Conservation (phyloP, 1,140 invertebrate species). For the Paraescarpia echinospica region DNA sequence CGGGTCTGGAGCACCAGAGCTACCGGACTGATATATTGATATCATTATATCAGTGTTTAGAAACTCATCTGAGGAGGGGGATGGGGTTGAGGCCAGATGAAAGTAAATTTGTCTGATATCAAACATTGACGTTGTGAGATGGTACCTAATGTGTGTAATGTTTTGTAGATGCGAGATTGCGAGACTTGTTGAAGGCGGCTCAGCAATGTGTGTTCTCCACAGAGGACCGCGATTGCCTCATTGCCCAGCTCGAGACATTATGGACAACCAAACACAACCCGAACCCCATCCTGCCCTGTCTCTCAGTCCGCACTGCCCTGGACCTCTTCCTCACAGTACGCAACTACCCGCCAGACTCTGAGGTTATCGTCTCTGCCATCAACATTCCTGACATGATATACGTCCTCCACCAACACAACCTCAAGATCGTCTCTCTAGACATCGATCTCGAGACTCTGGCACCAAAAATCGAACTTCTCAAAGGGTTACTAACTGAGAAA, state of each 20-base stretch:
- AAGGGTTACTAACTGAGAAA: constrained; percentile 46
- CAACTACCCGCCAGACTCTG: constrained; percentile 52
- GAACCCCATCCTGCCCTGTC: constrained; percentile 48
- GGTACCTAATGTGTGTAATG: not conserved
- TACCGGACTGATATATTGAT: too few species aligned
- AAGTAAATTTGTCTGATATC: too few species aligned
- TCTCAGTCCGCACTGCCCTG: constrained; percentile 54
- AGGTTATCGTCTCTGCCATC: constrained; percentile 58
- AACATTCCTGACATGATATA: constrained; percentile 57
- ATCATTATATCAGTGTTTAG: too few species aligned
- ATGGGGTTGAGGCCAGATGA: too few species aligned
- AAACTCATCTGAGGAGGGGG: too few species aligned
- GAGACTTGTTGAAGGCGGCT: constrained; percentile 33
- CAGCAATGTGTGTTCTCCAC: constrained; percentile 7
- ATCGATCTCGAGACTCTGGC: constrained; percentile 50
- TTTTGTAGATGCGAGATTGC: constrained; percentile 42
- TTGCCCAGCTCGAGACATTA: constrained; percentile 38
- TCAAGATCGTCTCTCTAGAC: constrained; percentile 53
- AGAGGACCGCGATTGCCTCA: constrained; percentile 32
- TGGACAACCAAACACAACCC: constrained; percentile 44
- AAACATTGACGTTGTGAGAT: too few species aligned
- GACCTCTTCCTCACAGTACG: constrained; percentile 52
- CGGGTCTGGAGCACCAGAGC: too few species aligned
- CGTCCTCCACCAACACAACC: constrained; percentile 49
- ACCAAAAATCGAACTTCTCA: constrained; percentile 49